phyloP scores from a whole-genome alignment of 2,888 invertebrate genomes.

The Ornithoptera alexandrae region DNA sequence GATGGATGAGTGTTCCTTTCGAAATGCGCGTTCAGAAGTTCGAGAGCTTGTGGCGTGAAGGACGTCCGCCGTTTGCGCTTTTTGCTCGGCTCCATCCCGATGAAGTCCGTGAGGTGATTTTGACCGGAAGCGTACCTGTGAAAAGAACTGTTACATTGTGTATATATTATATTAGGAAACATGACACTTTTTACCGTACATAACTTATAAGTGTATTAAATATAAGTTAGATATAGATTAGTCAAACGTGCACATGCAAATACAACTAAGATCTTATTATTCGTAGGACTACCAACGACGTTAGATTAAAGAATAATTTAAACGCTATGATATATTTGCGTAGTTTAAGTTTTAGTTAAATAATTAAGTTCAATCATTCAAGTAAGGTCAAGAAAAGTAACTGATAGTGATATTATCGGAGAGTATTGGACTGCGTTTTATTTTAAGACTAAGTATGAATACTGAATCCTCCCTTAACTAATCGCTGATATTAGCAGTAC shows the following conservation, averaged over 20 bases:
- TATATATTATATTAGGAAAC: background rate
- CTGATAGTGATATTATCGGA: background rate
- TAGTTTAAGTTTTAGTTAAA: background rate
- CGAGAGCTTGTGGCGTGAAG: constrained; percentile 97
- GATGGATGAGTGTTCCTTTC: constrained; percentile 98
- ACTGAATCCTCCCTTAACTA: no score
- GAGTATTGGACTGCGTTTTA: background rate
- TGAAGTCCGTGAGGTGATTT: constrained; percentile 96
- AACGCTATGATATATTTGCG: no score
- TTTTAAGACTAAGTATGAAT: background rate
- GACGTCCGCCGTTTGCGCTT: constrained; percentile 97
- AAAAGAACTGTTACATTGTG: constrained; percentile 41
- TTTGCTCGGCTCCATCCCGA: constrained; percentile 97
- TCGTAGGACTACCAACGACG: background rate
- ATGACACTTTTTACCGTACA: background rate
- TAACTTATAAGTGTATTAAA: background rate
- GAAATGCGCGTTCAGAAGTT: constrained; percentile 96
- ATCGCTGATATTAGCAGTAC: no score
- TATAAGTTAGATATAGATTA: background rate
- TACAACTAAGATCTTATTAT: no score
- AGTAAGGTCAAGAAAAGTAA: background rate
- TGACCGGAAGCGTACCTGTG: constrained; percentile 94
- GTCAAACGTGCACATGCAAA: background rate
- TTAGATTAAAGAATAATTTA: background rate
- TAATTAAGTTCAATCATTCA: background rate